phyloP scores from a whole-genome alignment of 2,113 vertebrate genomes.

The Muscicapa adusta region DNA sequence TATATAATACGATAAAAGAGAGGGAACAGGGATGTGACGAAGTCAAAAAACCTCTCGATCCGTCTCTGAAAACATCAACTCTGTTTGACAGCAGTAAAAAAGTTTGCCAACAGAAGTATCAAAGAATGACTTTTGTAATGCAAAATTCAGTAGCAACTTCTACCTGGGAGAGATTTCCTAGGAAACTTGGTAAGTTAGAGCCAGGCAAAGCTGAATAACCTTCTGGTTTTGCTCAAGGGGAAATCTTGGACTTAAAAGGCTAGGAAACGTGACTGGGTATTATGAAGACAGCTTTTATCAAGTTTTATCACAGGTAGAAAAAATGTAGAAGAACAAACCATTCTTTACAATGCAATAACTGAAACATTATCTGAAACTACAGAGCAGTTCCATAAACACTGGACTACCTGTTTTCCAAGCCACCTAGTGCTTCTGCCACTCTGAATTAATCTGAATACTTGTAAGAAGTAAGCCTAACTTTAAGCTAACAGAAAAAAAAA shows the following conservation, averaged over 20 bases:
- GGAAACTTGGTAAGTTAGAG: background rate
- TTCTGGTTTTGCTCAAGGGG: background rate
- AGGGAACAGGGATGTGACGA: background rate
- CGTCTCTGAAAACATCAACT: background rate
- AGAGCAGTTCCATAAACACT: background rate
- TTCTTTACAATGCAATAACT: background rate
- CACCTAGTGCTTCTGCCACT: background rate
- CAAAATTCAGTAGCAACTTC: background rate
- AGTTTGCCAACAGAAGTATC: background rate
- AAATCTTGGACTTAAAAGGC: background rate
- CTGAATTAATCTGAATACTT: background rate
- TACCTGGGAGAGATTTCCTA: background rate
- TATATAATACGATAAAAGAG: background rate
- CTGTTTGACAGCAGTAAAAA: background rate
- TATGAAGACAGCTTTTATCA: background rate
- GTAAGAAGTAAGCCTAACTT: background rate
- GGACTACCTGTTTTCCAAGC: background rate
- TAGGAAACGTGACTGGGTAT: background rate
- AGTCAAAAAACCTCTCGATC: background rate
- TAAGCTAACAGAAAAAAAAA: background rate
- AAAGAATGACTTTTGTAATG: background rate
- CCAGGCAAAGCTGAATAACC: background rate
- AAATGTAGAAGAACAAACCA: background rate
- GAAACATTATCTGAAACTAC: background rate
- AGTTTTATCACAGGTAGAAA: background rate